Base-by-base conservation (phyloP, 2,113 vertebrate genomes). In the Antechinus flavipes region DNA sequence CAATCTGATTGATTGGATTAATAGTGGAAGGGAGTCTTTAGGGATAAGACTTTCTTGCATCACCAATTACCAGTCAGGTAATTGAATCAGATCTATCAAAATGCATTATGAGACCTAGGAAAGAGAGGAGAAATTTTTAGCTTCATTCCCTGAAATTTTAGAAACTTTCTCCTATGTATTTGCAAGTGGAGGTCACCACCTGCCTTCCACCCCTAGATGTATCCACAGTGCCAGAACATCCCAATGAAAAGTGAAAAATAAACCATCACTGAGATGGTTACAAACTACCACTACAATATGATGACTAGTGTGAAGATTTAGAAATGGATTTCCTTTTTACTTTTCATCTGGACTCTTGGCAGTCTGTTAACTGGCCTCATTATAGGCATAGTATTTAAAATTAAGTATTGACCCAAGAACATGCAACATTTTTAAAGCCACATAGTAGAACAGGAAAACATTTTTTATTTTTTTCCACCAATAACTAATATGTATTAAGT, bases 51-150 rank as follows among this genome's bases (percentile, higher is more conserved):
- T 50, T 61, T 91, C 58, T 90, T 95, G 25, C 50, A 92, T 90
- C 35, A 55, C 1, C 89, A 35, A 90, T 92, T 84, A 76, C 55
- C 90, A 6, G 26, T 50, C 27, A 10, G 52, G 6, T 89, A 76
- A 96, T 76, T 58, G 12, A 94, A 30, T 93, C 93, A 61, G 49
- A 47, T 26, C 30, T 10, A 91, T 91, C 3, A 96, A 95, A 84
- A 35, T n/a, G 42, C 7, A 42, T 12, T 54, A 0, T 46, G 42
- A 89, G 42, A 35, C 6, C 68, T 42, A 84, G n/a, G 35, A 84
- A 84, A 19, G n/a, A 42, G 8, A 42, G 5, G 7, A 42, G 19
- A n/a, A 22, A 23, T 23, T 42, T 84, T 42, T 42, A 42, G 19
- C n/a, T 42, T 84, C n/a, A 42, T 84, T 42, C 68, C 68, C 68